Conservation (phyloP, 2,888 invertebrate species). For the Hybos culiciformis region DNA sequence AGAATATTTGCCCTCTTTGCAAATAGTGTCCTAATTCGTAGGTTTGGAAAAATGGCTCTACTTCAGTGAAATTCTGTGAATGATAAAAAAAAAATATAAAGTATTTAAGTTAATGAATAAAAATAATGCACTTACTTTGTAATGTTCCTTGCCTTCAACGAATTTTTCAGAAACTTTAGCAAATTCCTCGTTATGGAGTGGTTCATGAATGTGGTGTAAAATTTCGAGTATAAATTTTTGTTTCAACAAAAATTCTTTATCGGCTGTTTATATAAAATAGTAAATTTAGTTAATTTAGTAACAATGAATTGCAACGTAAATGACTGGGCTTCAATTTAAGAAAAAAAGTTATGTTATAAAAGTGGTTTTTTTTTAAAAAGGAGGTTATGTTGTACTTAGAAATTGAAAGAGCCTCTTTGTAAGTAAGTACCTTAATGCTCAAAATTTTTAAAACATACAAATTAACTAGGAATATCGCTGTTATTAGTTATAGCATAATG, state of each 20-base stretch:
- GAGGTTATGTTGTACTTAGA: too few relatives aligned
- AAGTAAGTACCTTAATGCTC: too few relatives aligned
- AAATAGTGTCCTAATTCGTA: not conserved
- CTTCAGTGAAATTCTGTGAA: not conserved
- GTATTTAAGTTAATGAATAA: not conserved
- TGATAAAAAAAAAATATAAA: not conserved
- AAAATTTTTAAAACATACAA: too few relatives aligned
- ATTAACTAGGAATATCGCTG: too few relatives aligned
- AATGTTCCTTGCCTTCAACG: not conserved
- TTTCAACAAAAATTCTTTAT: conserved; percentile 21
- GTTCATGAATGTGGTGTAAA: conserved; percentile 21
- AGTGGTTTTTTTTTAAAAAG: too few relatives aligned
- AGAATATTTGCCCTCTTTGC: not conserved
- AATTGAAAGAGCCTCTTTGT: too few relatives aligned
- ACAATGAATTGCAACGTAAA: too few relatives aligned
- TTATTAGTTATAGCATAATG: too few relatives aligned
- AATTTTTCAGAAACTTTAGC: not conserved
- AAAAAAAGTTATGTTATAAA: too few relatives aligned
- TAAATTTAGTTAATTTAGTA: too few relatives aligned
- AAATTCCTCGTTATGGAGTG: not conserved
- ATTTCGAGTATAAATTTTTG: conserved; percentile 27
- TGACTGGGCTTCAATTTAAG: too few relatives aligned
- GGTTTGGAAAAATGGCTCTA: not conserved
- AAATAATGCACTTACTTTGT: not conserved
- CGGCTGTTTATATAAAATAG: too few relatives aligned